These are phyloP conservation scores for Ciconia boyciana DNA, from an alignment of 2,113 vertebrate genomes.

Conservation along the genomic window DNA sequence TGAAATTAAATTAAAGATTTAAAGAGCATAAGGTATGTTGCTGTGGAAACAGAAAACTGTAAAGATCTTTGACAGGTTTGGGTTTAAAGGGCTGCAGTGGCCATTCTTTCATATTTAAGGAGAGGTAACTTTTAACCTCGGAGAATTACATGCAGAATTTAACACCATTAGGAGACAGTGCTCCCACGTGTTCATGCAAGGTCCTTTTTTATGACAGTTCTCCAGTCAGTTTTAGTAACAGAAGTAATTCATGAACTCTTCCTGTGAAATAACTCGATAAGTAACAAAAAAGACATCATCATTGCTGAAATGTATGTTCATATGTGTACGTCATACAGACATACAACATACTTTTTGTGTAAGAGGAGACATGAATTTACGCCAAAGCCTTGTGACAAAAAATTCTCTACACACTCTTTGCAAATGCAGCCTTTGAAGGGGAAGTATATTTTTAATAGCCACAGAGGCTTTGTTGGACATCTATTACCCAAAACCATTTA, in stretches of 20 bases:
- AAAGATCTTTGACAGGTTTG: background rate
- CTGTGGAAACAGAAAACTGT: background rate
- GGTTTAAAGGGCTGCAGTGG: background rate
- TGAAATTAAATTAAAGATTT: background rate
- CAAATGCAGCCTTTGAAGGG: background rate
- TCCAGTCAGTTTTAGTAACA: background rate
- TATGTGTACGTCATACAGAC: background rate
- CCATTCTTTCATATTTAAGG: background rate
- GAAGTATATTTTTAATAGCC: background rate
- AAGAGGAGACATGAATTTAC: background rate
- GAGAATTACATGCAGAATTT: background rate
- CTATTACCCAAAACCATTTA: background rate
- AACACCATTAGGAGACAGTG: background rate
- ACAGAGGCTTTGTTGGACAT: background rate
- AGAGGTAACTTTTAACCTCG: background rate
- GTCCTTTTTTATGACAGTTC: background rate
- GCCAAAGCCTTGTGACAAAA: background rate
- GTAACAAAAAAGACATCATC: background rate
- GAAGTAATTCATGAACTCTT: background rate
- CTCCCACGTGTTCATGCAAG: background rate
- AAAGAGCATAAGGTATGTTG: background rate
- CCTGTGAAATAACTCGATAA: background rate
- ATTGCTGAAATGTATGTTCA: background rate
- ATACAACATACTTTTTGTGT: background rate
- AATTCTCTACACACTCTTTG: background rate